Evolutionary conservation across 35 echinoderm and acorn worm genomes (phyloP).

Genomic region (Anneissia japonica): DNA sequence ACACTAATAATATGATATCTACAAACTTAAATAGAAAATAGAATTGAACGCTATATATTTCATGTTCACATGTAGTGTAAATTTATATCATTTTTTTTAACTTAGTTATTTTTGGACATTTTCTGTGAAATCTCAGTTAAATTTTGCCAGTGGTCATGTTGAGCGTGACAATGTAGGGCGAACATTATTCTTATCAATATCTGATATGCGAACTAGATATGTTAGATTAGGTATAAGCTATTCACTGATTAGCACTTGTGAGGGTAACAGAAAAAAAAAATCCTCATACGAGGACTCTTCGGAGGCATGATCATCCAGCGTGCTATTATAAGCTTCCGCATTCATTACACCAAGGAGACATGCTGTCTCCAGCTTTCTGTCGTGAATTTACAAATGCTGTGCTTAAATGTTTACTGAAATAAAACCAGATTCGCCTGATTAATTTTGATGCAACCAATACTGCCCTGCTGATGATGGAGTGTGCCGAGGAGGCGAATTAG

Average conservation of each 20-base stretch:
- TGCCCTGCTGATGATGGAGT: background rate
- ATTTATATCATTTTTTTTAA: too few relatives aligned
- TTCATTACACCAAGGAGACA: background rate
- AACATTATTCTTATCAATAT: background rate
- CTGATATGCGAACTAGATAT: background rate
- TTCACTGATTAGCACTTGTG: background rate
- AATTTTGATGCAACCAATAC: background rate
- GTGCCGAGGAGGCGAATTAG: background rate
- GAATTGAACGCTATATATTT: too few relatives aligned
- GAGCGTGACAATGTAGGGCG: background rate
- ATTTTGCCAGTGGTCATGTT: too few relatives aligned
- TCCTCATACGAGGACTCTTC: background rate
- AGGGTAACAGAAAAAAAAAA: background rate
- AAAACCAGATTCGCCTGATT: background rate
- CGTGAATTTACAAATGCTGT: background rate
- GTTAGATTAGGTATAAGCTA: background rate
- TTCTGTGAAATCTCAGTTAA: too few relatives aligned
- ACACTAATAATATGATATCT: too few relatives aligned
- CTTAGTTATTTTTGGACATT: too few relatives aligned
- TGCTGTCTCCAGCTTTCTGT: background rate
- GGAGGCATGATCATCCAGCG: background rate
- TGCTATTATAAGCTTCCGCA: background rate
- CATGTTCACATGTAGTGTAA: too few relatives aligned
- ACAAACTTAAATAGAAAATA: too few relatives aligned
- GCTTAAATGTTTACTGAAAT: background rate